Conservation (phyloP, 2,888 invertebrate genomes). For the Branchipolynoe longqiensis region DNA sequence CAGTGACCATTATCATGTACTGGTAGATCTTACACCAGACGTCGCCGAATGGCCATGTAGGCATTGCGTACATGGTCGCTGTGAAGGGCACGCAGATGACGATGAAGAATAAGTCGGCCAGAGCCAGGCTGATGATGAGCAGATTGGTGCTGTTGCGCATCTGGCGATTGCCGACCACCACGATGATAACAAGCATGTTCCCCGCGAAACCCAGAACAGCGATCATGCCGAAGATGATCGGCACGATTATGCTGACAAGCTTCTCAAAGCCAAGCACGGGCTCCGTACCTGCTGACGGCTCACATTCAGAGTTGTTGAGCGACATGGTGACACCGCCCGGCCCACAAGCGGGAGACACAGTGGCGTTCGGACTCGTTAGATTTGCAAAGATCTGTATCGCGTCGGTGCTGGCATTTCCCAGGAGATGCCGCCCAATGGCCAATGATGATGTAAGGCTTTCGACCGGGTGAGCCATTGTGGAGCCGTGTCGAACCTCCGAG, state of each 20-base stretch:
- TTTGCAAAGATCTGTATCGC: neutral
- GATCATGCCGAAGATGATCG: constrained; percentile 90
- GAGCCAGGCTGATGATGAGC: constrained; percentile 93
- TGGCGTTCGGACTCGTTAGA: constrained; percentile 6
- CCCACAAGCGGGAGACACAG: neutral
- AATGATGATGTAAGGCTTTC: neutral
- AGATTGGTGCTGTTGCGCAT: constrained; percentile 97
- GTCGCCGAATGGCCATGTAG: constrained; percentile 94
- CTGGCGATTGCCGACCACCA: constrained; percentile 92
- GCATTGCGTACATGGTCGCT: constrained; percentile 92
- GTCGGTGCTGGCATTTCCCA: constrained; percentile 8
- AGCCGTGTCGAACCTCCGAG: too few relatives aligned
- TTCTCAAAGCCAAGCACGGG: constrained; percentile 40
- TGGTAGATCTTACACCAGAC: constrained; percentile 94
- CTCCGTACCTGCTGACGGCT: neutral
- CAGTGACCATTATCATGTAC: constrained; percentile 94
- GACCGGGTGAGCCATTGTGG: neutral
- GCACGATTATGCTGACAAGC: constrained; percentile 75
- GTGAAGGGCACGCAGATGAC: constrained; percentile 97
- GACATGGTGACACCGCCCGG: constrained; percentile 7
- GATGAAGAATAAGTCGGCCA: constrained; percentile 94
- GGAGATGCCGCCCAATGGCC: constrained; percentile 1
- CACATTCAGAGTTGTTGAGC: constrained; percentile 10
- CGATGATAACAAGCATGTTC: constrained; percentile 93
- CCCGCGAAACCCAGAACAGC: constrained; percentile 93